Evolutionary conservation across 2,888 invertebrate species (phyloP).

Genomic region (Myopa testacea): DNA sequence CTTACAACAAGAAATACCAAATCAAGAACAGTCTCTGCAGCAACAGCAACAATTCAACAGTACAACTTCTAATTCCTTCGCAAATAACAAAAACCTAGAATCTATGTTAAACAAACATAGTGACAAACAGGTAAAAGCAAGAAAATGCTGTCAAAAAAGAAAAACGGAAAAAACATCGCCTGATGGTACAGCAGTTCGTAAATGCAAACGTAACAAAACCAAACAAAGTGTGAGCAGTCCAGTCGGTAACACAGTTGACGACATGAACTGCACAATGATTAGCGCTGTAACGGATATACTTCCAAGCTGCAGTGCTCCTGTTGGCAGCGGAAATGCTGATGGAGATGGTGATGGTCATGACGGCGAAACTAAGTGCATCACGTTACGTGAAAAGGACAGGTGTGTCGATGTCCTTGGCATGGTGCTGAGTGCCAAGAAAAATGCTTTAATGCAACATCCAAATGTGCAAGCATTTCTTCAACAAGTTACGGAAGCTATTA

Average conservation of each 20-base stretch:
- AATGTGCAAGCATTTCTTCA: conserved; percentile 61
- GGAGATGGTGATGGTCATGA: conserved; percentile 53
- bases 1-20: conserved; percentile 56
- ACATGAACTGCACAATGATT: conserved; percentile 42
- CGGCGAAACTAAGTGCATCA: conserved; percentile 45
- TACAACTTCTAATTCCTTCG: conserved; percentile 31
- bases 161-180: conserved; percentile 49
- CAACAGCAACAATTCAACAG: conserved; percentile 22
- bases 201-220: conserved; percentile 51
- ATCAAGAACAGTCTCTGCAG: conserved; percentile 43
- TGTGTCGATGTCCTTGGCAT: conserved; percentile 62
- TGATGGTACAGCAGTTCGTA: conserved; percentile 17
- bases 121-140: conserved; percentile 48
- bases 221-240: conserved; percentile 45
- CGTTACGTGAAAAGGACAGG: conserved; percentile 59
- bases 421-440: conserved; percentile 62
- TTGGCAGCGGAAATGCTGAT: conserved; percentile 43
- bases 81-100: conserved; percentile 45
- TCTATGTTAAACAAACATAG: neutral
- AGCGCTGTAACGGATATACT: conserved; percentile 35
- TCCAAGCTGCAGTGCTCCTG: conserved; percentile 33
- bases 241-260: conserved; percentile 29
- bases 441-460: conserved; percentile 60
- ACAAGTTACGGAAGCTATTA: conserved; percentile 58
- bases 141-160: conserved; percentile 60